phyloP scores from a whole-genome alignment of 1,140 invertebrate species.

The Atopsyche davidsoni region DNA sequence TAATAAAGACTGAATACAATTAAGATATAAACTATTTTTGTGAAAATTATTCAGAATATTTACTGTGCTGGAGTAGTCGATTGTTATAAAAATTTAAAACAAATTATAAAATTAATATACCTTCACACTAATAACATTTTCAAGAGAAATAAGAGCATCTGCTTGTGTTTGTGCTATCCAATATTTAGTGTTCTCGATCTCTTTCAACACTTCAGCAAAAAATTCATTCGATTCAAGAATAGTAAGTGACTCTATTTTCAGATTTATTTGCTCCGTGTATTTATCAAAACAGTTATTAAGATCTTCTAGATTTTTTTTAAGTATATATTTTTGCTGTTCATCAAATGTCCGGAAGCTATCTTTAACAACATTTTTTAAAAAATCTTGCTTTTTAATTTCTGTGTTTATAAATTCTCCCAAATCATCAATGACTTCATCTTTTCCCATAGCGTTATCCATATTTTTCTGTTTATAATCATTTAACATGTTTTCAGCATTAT shows the following conservation, averaged over 20 bases:
- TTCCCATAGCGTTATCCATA: neutral
- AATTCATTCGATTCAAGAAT: neutral
- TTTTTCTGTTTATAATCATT: slow-evolving; percentile 11
- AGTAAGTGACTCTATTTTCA: slow-evolving; percentile 3
- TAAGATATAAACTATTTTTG: neutral
- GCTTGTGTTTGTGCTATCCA: slow-evolving; percentile 1
- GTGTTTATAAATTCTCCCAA: slow-evolving; percentile 3
- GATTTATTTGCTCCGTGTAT: slow-evolving; percentile 5
- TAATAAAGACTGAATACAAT: neutral
- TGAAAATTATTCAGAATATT: neutral
- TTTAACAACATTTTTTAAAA: neutral
- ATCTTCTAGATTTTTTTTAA: slow-evolving; percentile 2
- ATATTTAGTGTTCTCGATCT: slow-evolving; percentile 6
- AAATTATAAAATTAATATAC: neutral
- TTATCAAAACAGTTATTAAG: neutral
- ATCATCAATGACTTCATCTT: slow-evolving; percentile 5
- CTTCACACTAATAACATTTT: slow-evolving; percentile 3
- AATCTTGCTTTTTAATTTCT: slow-evolving; percentile 3
- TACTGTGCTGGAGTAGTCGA: neutral
- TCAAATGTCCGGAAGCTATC: neutral
- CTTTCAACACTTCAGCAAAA: slow-evolving; percentile 2
- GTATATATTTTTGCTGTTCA: neutral
- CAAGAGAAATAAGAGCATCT: neutral
- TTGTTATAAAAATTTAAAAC: neutral
- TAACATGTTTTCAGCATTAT: neutral